phyloP scores from a whole-genome alignment of 1,140 invertebrate species.

The Littorina saxatilis region DNA sequence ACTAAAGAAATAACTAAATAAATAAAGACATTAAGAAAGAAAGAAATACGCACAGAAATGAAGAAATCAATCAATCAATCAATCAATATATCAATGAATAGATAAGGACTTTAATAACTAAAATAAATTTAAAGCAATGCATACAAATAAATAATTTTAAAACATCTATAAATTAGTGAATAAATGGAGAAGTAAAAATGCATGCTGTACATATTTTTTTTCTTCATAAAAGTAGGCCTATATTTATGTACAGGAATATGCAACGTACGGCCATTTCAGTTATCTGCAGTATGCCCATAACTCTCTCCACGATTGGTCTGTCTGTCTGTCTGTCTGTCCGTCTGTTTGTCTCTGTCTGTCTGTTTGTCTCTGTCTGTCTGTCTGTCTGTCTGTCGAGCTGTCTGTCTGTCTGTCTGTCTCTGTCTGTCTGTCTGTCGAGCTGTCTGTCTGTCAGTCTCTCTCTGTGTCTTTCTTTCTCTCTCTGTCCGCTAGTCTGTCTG shows the following conservation, averaged over 20 bases:
- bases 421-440: too few species aligned
- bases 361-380: too few species aligned
- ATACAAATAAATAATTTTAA: background rate
- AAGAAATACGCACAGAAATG: too few species aligned
- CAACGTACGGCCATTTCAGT: background rate
- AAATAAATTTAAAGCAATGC: background rate
- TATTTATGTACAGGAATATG: background rate
- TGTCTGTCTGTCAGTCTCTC: too few species aligned
- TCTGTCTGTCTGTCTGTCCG: conserved; percentile 1
- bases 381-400: background rate
- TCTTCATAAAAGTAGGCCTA: background rate
- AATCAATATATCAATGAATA: too few species aligned
- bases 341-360: too few species aligned
- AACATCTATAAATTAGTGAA: background rate
- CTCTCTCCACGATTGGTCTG: conserved; percentile 1
- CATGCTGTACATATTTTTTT: background rate
- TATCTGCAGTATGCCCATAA: background rate
- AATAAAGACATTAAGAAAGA: too few species aligned
- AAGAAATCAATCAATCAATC: too few species aligned
- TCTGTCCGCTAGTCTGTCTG: background rate
- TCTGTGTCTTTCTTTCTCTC: too few species aligned
- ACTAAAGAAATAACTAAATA: too few species aligned
- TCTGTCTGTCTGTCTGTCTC: background rate
- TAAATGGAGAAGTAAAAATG: background rate
- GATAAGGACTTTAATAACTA: too few species aligned